phyloP scores from a whole-genome alignment of 2,888 invertebrate genomes.

The Caenorhabditis afra region DNA sequence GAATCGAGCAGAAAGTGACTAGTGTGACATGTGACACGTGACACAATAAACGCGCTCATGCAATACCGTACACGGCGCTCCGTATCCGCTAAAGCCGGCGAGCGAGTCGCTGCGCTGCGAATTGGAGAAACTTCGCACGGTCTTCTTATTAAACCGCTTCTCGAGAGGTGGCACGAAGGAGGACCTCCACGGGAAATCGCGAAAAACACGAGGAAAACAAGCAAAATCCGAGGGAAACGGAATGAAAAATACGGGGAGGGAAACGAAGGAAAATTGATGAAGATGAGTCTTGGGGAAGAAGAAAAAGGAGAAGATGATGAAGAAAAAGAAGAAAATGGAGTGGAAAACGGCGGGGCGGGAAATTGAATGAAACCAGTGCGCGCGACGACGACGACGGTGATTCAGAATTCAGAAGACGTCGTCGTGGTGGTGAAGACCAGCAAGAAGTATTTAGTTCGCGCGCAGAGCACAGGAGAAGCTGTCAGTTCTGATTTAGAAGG shows the following conservation, averaged over 20 bases:
- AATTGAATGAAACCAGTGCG: neutral
- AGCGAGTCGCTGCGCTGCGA: no score
- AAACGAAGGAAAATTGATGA: neutral
- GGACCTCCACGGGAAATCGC: no score
- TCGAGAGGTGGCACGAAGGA: no score
- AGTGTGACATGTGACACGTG: neutral
- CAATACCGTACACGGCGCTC: neutral
- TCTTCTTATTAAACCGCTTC: no score
- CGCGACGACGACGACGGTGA: no score
- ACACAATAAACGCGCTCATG: neutral
- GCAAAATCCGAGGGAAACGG: neutral
- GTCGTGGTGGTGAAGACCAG: no score
- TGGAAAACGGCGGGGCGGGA: neutral
- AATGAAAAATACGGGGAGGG: neutral
- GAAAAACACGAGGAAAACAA: neutral
- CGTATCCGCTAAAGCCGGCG: neutral
- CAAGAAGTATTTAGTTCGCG: no score
- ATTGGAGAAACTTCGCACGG: no score
- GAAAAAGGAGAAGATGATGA: conserved; percentile 3
- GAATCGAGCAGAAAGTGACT: neutral
- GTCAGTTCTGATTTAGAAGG: neutral
- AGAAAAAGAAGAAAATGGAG: conserved; percentile 15
- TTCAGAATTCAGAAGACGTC: neutral
- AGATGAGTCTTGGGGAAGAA: neutral
- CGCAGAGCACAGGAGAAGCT: neutral